Base-by-base conservation (phyloP, 2,113 vertebrate genomes). In the Microtus richardsoni region DNA sequence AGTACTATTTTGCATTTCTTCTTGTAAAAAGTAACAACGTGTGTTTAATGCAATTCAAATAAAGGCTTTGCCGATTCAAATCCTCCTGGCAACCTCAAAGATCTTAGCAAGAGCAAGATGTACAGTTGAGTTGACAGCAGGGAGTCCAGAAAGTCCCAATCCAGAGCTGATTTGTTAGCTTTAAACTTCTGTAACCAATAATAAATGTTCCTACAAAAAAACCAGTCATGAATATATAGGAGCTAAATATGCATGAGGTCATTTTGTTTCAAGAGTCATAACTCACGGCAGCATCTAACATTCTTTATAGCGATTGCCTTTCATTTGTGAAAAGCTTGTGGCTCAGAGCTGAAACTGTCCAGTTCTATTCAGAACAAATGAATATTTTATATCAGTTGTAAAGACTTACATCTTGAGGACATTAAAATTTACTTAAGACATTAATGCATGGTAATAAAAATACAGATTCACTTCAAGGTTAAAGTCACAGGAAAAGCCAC, bases 381-480 rank as follows among this genome's bases (percentile, higher is more conserved):
- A 95, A 96, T 97, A 91, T 77, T 66, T 91, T 89, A n/a, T 91
- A 88, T 92, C 96, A 19, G 89, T 95, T 98, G 62, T 60, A 97
- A 78, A 97, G 62, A 97, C 98, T 97, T 97, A 94, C 66, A 96
- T 89, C 60, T 88, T 70, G 26, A 96, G 11, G 64, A 98, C 89
- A 97, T 90, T 7, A 94, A 85, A 97, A 97, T 95, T 97, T 98
- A 58, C 64, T 96, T 97, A 89, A 94, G 39, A 96, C 64, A 96
- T 92, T 89, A 98, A 96, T 5, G 13, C 2, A 91, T 62, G 94
- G 68, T 44, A 95, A 73, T 28, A 78, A 79, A 77, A 95, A 62
- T n/a, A 33, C 4, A 60, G 60, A 62, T 96, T 93, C 33, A 96
- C 52, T 95, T 33, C 13, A 60, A 96, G 91, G 95, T 95, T 91